Evolutionary conservation across 2,888 invertebrate species (phyloP).

Genomic region (Agrotis puta): DNA sequence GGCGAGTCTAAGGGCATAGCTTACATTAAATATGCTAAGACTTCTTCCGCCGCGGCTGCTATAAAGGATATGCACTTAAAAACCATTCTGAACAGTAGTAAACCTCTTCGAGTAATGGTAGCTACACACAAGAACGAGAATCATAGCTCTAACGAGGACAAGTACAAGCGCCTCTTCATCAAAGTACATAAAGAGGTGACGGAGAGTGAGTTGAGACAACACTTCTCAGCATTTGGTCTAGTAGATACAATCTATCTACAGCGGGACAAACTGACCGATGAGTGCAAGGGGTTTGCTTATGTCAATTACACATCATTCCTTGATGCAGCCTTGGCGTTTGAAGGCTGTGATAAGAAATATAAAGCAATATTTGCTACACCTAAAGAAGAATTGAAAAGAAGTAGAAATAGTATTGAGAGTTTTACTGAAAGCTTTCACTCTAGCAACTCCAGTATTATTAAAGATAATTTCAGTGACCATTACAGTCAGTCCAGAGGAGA

Average conservation of each 20-base stretch:
- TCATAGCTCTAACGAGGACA: constrained; percentile 77
- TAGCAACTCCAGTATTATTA: constrained; percentile 64
- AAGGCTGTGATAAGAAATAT: constrained; percentile 96
- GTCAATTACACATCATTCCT: constrained; percentile 95
- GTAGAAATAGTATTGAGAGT: constrained; percentile 76
- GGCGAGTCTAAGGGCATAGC: constrained; percentile 97
- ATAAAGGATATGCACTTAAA: constrained; percentile 96
- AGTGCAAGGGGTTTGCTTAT: constrained; percentile 97
- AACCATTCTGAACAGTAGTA: constrained; percentile 93
- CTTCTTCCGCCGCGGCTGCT: constrained; percentile 97
- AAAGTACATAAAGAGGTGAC: constrained; percentile 95
- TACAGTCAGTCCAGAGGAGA: constrained; percentile 59
- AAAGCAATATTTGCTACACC: constrained; percentile 98
- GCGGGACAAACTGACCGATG: constrained; percentile 94
- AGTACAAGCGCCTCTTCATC: constrained; percentile 95
- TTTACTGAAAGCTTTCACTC: constrained; percentile 65
- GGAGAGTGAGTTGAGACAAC: constrained; percentile 94
- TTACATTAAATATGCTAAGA: constrained; percentile 97
- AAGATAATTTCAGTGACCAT: constrained; percentile 65
- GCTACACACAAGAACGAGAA: constrained; percentile 91
- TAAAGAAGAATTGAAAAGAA: constrained; percentile 89
- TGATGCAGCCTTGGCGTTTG: constrained; percentile 96
- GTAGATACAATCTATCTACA: constrained; percentile 95
- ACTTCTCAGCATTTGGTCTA: constrained; percentile 96
- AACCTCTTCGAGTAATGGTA: constrained; percentile 97